These are phyloP conservation scores for Campaea margaritaria DNA, from an alignment of 2,888 invertebrate genomes.

Conservation along the genomic window DNA sequence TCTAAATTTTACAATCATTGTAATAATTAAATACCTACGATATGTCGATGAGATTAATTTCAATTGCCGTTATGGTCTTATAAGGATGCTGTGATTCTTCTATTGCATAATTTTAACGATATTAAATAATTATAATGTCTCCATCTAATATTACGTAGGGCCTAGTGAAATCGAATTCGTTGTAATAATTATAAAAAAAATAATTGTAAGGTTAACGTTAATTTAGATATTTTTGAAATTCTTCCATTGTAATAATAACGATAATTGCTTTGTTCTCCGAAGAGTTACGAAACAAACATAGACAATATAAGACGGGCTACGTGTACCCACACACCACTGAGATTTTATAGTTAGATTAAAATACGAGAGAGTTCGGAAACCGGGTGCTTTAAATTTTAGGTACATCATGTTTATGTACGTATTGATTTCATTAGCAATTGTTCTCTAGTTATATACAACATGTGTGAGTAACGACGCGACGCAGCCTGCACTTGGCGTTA, in stretches of 20 bases:
- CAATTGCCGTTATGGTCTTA: slow-evolving; percentile 82
- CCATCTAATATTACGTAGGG: slow-evolving; percentile 81
- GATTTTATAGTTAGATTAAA: slow-evolving; percentile 80
- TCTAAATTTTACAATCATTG: slow-evolving; percentile 84
- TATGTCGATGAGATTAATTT: slow-evolving; percentile 83
- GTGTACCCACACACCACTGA: slow-evolving; percentile 71
- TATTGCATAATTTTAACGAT: slow-evolving; percentile 83
- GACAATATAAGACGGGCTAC: slow-evolving; percentile 80
- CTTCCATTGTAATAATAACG: slow-evolving; percentile 75
- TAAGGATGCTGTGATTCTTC: slow-evolving; percentile 85
- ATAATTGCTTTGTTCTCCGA: slow-evolving; percentile 72
- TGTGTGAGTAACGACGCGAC: slow-evolving; percentile 46
- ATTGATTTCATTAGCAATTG: slow-evolving; percentile 78
- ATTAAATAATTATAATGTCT: slow-evolving; percentile 73
- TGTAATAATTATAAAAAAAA: slow-evolving; percentile 69
- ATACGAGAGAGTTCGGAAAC: slow-evolving; percentile 83
- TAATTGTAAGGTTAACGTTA: slow-evolving; percentile 73
- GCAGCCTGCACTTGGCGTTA: slow-evolving; percentile 28
- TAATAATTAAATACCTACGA: slow-evolving; percentile 79
- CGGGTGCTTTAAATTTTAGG: slow-evolving; percentile 83
- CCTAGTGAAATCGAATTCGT: slow-evolving; percentile 83
- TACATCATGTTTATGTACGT: slow-evolving; percentile 76
- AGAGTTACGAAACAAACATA: slow-evolving; percentile 66
- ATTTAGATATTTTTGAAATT: slow-evolving; percentile 79
- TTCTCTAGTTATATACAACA: slow-evolving; percentile 68